A percentile compares a stretch with the other conserved stretches of the same genome.
phyloP scores from a whole-genome alignment of 2,888 invertebrate genomes.

The Stenurella melanura region DNA sequence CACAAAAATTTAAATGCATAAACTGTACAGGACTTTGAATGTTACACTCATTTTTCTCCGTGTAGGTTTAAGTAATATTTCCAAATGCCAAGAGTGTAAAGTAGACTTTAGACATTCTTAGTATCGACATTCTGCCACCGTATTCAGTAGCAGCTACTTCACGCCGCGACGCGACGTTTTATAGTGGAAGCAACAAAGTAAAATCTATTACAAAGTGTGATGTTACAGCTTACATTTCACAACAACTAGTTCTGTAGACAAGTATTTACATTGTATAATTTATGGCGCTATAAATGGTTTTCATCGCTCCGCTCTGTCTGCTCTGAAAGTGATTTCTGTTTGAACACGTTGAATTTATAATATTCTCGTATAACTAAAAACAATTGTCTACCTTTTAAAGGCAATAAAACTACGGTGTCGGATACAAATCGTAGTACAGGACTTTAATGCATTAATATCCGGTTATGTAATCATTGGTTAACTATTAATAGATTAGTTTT shows the following conservation, averaged over 20 bases:
- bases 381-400: not conserved
- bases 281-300: slow-evolving; percentile 23
- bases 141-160: not conserved
- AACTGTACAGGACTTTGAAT: no score
- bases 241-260: slow-evolving; percentile 23
- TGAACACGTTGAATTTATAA: not conserved
- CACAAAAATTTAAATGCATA: no score
- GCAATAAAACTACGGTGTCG: no score
- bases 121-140: not conserved
- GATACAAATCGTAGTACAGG: no score
- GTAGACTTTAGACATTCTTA: not conserved
- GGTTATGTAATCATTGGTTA: no score
- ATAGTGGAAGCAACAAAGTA: slow-evolving; percentile 4
- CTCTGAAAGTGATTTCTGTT: slow-evolving; percentile 25
- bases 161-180: not conserved
- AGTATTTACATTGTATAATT: slow-evolving; percentile 30
- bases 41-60: no score
- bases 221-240: slow-evolving; percentile 20
- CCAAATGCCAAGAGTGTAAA: not conserved
- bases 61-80: no score
- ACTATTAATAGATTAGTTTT: no score
- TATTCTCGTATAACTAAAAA: not conserved
- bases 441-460: no score
- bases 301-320: slow-evolving; percentile 4
- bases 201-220: slow-evolving; percentile 23